Evolutionary conservation across 2,797 vertebrate genomes (phyloP), one percentile per base, ranked within the genome.

Genomic region (Dendrocincla tyrannina): DNA sequence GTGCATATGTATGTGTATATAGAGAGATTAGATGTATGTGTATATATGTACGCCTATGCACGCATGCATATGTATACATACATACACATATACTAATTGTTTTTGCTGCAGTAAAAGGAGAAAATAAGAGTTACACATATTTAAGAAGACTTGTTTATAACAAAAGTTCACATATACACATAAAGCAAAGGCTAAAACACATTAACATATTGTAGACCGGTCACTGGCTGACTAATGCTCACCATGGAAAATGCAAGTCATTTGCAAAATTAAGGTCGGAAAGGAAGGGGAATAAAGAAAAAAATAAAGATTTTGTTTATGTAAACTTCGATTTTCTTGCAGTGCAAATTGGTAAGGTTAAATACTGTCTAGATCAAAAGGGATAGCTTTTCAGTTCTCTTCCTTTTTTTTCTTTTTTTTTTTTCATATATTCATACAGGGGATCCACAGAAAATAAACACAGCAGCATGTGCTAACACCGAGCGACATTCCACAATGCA

Each of bases 401-500:
- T 58, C 92, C 18, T 97, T 97, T 53, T 53, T 97, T 97, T 50
- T 59, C 86, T 62, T 60, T 27, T 55, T n/a, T 23, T 56, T 35
- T n/a, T 5, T 28, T 19, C 33, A 80, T 92, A 96, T 98, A 98
- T 98, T 98, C 98, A 98, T 98, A 98, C 98, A 97, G 97, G 98
- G 98, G 98, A 98, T 98, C 98, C 98, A 98, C 98, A 98, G 98
- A 98, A 98, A 98, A 98, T 97, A 97, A 97, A 98, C 96, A 97
- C 98, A 98, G 98, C 98, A 98, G 98, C 98, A 97, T 98, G 98
- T 98, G 98, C 98, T 98, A 99, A 98, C 98, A 98, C 97, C 96
- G 97, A 98, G 98, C 98, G 97, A 98, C 89, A 91, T 98, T 97
- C 97, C 96, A 98, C 97, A 98, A 98, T 98, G 97, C 91, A 90